Evolutionary conservation across 2,888 invertebrate genomes (phyloP).

Genomic region (Nesidiocoris tenuis): DNA sequence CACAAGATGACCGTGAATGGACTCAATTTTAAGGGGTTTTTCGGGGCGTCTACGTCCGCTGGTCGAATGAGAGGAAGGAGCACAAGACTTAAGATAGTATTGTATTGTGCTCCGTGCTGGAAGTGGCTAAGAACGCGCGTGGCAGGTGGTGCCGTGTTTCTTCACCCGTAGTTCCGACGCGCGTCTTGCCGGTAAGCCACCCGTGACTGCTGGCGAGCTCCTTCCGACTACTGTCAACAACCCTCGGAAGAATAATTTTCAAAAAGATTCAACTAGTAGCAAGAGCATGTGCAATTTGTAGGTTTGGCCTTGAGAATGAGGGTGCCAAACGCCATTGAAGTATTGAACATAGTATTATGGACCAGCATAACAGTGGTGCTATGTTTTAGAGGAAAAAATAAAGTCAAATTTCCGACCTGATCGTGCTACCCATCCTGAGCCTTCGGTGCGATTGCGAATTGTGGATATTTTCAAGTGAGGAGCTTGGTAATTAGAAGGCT

Average conservation of each 20-base stretch:
- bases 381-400: no score
- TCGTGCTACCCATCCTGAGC: no score
- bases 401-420: no score
- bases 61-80: conserved; percentile 36
- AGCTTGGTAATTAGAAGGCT: no score
- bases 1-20: conserved; percentile 38
- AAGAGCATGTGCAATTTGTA: no score
- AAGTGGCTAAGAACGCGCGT: conserved; percentile 22
- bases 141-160: conserved; percentile 41
- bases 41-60: conserved; percentile 14
- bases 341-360: no score
- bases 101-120: conserved; percentile 41
- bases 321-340: no score
- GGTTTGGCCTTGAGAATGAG: no score
- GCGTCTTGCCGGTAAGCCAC: conserved; percentile 45
- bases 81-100: conserved; percentile 33
- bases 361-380: no score
- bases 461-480: no score
- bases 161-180: conserved; percentile 44
- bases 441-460: no score
- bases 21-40: conserved; percentile 14
- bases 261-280: no score
- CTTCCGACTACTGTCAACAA: conserved; percentile 45
- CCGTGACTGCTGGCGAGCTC: conserved; percentile 44
- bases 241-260: conserved; percentile 34